Evolutionary conservation across 2,113 vertebrate species (phyloP), one percentile per base, ranked within the genome.

Genomic region (Terrapene triunguis): DNA sequence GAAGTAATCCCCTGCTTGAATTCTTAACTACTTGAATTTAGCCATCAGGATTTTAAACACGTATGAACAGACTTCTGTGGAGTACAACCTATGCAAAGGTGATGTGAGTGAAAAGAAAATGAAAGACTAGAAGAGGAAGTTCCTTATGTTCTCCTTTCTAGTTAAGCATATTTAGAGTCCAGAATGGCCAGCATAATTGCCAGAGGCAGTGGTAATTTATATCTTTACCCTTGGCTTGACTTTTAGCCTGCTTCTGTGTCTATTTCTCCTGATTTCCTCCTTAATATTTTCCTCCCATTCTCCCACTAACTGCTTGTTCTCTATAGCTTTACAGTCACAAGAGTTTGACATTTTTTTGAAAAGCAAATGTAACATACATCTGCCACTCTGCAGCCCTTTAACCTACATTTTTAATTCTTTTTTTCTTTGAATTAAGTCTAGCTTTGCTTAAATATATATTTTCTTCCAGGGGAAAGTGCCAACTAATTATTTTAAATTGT

Each of bases 191-290:
- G 48, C 82, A 57, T 96, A 97, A 97, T 96, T 96, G 96, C 96
- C 94, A 95, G 95, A 94, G 93, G 96, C 94, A 84, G 44, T 89
- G 85, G 89, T 93, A 97, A 96, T 97, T 97, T 97, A 84, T 97
- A 91, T 97, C 92, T 97, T 97, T 98, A 97, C 93, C 95, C 97
- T 97, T 97, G 95, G 78, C 98, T 98, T 98, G 98, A 98, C 98
- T 92, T 96, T 95, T 95, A 94, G 74, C 97, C 96, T 96, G 48
- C 96, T 97, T 98, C 97, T 98, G 96, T 98, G 94, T n/a, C 82
- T 9, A n/a, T 96, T 98, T 96, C 96, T 97, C 98, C 96, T 95
- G 51, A 91, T 95, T 96, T 83, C 91, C 95, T 98, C 97, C 93
- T 96, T 97, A 97, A 97, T 96, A 97, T 89, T 98, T 94, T 97